These are phyloP conservation scores for Drosophila acutilabella DNA, from an alignment of 2,888 invertebrate genomes.

Conservation along the genomic window DNA sequence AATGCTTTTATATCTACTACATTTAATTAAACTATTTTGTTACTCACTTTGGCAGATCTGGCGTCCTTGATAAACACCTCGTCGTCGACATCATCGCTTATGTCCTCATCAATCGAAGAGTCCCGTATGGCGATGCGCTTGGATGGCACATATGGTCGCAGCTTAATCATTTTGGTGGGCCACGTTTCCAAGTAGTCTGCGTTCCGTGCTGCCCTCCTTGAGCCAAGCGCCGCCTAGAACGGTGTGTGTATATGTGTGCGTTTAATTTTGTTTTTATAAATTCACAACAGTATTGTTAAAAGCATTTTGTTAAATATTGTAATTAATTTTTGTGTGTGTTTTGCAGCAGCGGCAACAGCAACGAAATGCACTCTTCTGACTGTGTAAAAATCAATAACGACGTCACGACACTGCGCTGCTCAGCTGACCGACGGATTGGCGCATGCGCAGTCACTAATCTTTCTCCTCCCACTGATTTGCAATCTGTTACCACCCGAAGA, in stretches of 20 bases:
- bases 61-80: constrained; percentile 92
- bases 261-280: not conserved
- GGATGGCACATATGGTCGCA: constrained; percentile 88
- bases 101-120: constrained; percentile 89
- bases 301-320: constrained; percentile 25
- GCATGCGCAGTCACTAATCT: constrained; percentile 52
- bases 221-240: constrained; percentile 26
- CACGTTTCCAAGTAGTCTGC: constrained; percentile 42
- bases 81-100: constrained; percentile 91
- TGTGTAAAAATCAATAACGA: constrained; percentile 63
- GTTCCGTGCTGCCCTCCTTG: constrained; percentile 24
- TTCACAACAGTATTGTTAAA: constrained; percentile 8
- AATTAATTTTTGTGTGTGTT: constrained; percentile 19
- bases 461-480: not conserved
- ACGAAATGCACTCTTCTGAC: constrained; percentile 48
- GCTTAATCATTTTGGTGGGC: constrained; percentile 83
- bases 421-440: constrained; percentile 57
- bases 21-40: not conserved
- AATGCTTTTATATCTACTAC: too few relatives aligned
- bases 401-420: constrained; percentile 66
- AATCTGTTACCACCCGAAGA: not conserved
- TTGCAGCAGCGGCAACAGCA: constrained; percentile 13
- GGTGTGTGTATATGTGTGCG: not conserved
- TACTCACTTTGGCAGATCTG: constrained; percentile 87
- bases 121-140: constrained; percentile 88